These are phyloP conservation scores for Fissipunctia ypsillon DNA, from an alignment of 2,888 invertebrate genomes.

Conservation along the genomic window DNA sequence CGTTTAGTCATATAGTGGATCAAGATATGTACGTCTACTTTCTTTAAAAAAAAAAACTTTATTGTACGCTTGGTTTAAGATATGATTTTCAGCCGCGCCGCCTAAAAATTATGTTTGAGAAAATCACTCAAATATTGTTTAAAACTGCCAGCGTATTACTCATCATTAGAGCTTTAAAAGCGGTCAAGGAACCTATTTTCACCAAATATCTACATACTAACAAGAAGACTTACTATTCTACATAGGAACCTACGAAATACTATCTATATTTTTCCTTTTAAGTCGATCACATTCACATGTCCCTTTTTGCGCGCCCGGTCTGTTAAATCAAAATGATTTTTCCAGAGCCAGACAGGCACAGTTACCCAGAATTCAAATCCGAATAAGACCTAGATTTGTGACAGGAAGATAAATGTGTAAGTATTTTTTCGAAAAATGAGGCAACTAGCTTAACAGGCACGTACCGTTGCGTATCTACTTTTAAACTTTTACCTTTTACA, in stretches of 20 bases:
- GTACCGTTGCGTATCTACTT: slow-evolving; percentile 1
- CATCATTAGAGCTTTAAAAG: background rate
- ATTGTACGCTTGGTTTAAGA: no score
- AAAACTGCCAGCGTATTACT: background rate
- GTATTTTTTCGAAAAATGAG: slow-evolving; percentile 37
- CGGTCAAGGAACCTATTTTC: background rate
- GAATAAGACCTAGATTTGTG: slow-evolving; percentile 34
- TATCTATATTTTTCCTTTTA: background rate
- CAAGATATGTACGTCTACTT: no score
- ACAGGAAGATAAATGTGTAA: slow-evolving; percentile 28
- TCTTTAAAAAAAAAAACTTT: no score
- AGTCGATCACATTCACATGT: slow-evolving; percentile 7
- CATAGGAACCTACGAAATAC: background rate
- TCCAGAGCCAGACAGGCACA: background rate
- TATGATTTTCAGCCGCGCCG: no score
- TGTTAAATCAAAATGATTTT: slow-evolving; percentile 1
- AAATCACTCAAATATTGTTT: no score
- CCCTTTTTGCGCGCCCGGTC: background rate
- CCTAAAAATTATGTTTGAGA: no score
- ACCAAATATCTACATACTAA: background rate
- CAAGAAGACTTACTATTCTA: background rate
- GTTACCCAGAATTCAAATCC: slow-evolving; percentile 18
- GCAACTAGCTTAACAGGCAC: background rate
- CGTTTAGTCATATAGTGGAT: no score
- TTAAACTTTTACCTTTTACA: slow-evolving; percentile 15